Base-by-base conservation (phyloP, 2,888 invertebrate species). In the Pyrocoelia pectoralis region DNA sequence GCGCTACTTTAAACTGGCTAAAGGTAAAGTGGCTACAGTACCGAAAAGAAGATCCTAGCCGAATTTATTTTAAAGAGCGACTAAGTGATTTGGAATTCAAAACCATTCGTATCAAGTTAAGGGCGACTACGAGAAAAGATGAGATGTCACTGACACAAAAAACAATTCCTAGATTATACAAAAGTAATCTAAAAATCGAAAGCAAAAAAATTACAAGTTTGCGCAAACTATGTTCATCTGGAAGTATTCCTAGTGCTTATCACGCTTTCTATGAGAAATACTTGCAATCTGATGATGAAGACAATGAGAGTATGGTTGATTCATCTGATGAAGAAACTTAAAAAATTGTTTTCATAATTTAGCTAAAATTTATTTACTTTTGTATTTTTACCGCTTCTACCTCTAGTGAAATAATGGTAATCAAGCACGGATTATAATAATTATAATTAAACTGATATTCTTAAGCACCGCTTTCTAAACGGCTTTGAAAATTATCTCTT, bases 11-110 rank as follows among this genome's bases (percentile, higher is more conserved):
- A 13, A 66, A 56, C 19, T 64, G 58, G 64, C 46, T 66, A 4
- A 61, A 63, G 55, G 48, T 60, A 13, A 66, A 65, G 29, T 67
- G 62, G 59, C 43, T 60, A n/a, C 66, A 68, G 19, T 68, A 66
- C 40, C 52, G 65, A 38, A 67, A 67, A 40, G 55, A 33, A 48
- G 40, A 61, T 17, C 65, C 62, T 3, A 62, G 17, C 12, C 40
- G 53, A 14, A 61, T 66, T 18, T 67, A 55, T 58, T 67, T 18
- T 55, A 67, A 66, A 59, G 54, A 66, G 43, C 58, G 40, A 33
- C 28, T 67, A 6, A 14, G 13, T 41, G 62, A 61, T 49, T 4
- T 24, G n/a, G 51, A 66, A 48, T 67, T 67, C 15, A 1, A 48
- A 43, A 33, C 17, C 8, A 28, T 64, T 33, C 13, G 1, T 1